Evolutionary conservation across 2,888 invertebrate species (phyloP).

Genomic region (Apamea anceps): DNA sequence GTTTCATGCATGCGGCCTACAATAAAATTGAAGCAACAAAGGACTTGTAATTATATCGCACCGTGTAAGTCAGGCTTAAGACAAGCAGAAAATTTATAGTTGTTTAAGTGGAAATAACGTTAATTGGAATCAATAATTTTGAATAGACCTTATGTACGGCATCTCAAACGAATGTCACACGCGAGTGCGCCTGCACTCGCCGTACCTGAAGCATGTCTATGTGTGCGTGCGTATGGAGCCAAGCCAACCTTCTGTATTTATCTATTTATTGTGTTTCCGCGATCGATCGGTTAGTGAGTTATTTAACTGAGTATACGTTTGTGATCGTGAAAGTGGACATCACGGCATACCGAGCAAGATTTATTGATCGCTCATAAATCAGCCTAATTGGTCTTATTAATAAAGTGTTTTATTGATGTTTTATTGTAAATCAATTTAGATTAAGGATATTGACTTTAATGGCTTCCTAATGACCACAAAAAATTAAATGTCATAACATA

Average conservation of each 20-base stretch:
- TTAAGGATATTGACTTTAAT: neutral
- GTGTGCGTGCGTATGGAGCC: neutral
- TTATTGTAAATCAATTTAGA: slow-evolving; percentile 1
- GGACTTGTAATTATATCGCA: no score
- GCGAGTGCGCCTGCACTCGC: neutral
- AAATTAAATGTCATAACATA: neutral
- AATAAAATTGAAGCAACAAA: no score
- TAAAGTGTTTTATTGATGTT: slow-evolving; percentile 9
- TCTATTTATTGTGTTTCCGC: neutral
- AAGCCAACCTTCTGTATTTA: neutral
- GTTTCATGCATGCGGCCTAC: no score
- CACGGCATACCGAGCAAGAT: slow-evolving; percentile 14
- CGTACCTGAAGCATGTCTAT: neutral
- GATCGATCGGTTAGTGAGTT: slow-evolving; percentile 39
- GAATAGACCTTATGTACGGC: neutral
- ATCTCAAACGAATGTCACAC: neutral
- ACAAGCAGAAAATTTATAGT: no score
- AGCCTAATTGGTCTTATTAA: neutral
- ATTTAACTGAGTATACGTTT: slow-evolving; percentile 25
- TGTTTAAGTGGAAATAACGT: no score
- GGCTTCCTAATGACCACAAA: neutral
- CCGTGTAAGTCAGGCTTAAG: no score
- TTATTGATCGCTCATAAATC: slow-evolving; percentile 23
- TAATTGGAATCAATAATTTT: neutral
- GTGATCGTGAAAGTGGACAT: slow-evolving; percentile 44